Evolutionary conservation across 2,113 vertebrate genomes (phyloP).

Genomic region (Nyctereutes procyonoides): DNA sequence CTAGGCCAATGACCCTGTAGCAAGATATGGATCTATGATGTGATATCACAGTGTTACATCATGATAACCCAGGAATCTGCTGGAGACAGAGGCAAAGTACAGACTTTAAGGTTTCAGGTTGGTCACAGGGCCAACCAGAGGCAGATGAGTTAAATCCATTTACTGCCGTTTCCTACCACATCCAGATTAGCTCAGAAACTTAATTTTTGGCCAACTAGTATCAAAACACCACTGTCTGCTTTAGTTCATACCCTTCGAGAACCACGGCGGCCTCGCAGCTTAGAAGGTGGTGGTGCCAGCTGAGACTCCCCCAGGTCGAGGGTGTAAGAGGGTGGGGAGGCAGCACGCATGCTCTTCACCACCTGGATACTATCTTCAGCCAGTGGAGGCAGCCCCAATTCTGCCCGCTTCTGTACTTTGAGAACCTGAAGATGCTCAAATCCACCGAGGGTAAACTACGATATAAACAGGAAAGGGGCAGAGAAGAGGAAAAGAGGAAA

Average conservation of each 20-base stretch:
- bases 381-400: conserved; percentile 90
- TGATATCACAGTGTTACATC: background rate
- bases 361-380: conserved; percentile 98
- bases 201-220: background rate
- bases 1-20: background rate
- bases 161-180: background rate
- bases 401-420: conserved; percentile 91
- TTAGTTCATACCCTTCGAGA: conserved; percentile 89
- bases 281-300: conserved; percentile 86
- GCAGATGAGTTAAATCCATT: background rate
- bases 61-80: background rate
- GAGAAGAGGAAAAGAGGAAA: background rate
- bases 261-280: conserved; percentile 92
- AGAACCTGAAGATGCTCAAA: conserved; percentile 94
- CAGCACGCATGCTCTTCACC: conserved; percentile 93
- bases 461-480: background rate
- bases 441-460: conserved; percentile 96
- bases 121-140: background rate
- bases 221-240: accelerated
- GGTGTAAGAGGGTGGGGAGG: conserved; percentile 94
- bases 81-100: background rate
- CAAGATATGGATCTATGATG: background rate
- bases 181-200: background rate
- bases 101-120: background rate
- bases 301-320: conserved; percentile 96